These are phyloP conservation scores for Taphrorychus bicolor DNA, from an alignment of 2,888 invertebrate genomes.

Conservation along the genomic window DNA sequence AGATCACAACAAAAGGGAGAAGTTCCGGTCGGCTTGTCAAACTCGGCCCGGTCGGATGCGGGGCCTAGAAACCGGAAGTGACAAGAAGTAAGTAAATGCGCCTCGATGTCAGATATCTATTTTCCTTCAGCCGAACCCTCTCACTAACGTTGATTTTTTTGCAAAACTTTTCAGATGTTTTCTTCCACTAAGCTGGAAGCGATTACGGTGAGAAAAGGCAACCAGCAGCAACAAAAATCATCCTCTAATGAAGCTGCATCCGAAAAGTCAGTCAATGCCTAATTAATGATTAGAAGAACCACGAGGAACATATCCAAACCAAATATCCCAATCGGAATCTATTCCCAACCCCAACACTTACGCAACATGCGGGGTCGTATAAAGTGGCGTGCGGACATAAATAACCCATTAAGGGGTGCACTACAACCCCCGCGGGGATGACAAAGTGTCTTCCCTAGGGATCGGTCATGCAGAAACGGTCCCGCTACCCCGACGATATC, in stretches of 20 bases:
- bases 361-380: constrained; percentile 19
- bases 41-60: constrained; percentile 23
- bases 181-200: too few species aligned
- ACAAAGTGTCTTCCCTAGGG: constrained; percentile 41
- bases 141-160: too few species aligned
- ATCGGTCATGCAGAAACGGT: constrained; percentile 40
- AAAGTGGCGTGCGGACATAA: constrained; percentile 38
- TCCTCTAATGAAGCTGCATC: too few species aligned
- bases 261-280: constrained; percentile 8
- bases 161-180: too few species aligned
- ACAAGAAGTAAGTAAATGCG: constrained; percentile 35
- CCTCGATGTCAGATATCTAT: constrained; percentile 33
- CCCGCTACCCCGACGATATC: constrained; percentile 28
- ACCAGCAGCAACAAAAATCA: too few species aligned
- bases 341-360: constrained; percentile 37
- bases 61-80: constrained; percentile 35
- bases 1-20: constrained; percentile 16
- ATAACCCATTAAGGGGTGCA: constrained; percentile 42
- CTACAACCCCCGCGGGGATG: constrained; percentile 36
- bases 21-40: constrained; percentile 34
- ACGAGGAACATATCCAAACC: constrained; percentile 17
- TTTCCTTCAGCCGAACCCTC: constrained; percentile 10
- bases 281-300: constrained; percentile 11
- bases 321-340: too few species aligned
- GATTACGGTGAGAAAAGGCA: too few species aligned